Percentiles rank a stretch among this genome's conserved stretches.
These are phyloP conservation scores for Watsonalla cultraria DNA, from an alignment of 2,888 invertebrate species.

Conservation along the genomic window DNA sequence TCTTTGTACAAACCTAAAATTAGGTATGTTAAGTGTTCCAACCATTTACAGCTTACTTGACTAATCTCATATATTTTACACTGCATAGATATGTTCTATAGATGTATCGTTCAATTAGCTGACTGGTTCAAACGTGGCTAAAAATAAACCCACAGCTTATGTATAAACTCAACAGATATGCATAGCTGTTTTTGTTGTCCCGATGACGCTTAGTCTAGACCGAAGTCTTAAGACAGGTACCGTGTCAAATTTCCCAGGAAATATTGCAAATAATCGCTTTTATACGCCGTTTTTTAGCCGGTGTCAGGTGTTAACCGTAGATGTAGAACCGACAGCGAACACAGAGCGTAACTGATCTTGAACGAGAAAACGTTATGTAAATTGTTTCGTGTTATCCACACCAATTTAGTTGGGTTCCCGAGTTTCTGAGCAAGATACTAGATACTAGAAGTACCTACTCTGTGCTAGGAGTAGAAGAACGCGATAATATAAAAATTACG, in stretches of 20 bases:
- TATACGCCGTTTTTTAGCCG: conserved; percentile 14
- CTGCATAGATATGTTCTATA: too few relatives aligned
- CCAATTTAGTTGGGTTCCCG: background rate
- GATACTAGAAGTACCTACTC: too few relatives aligned
- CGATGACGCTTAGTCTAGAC: conserved; percentile 38
- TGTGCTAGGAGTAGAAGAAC: too few relatives aligned
- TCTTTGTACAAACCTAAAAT: too few relatives aligned
- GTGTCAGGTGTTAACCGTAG: conserved; percentile 13
- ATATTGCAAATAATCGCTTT: conserved; percentile 22
- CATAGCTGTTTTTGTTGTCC: conserved; percentile 27
- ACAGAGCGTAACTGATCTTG: conserved; percentile 1
- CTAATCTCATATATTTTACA: too few relatives aligned
- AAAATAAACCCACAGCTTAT: conserved; percentile 32
- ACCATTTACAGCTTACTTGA: too few relatives aligned
- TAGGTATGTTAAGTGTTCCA: too few relatives aligned
- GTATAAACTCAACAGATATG: conserved; percentile 23
- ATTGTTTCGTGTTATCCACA: background rate
- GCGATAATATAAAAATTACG: too few relatives aligned
- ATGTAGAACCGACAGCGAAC: conserved; percentile 10
- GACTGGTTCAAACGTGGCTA: conserved; percentile 44
- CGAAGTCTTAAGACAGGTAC: conserved; percentile 8
- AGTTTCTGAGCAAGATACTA: background rate
- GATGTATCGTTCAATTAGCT: conserved; percentile 7
- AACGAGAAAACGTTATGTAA: background rate
- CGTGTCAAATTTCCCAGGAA: conserved; percentile 29